Base-by-base conservation (phyloP, 2,113 vertebrate genomes). In the Harpagus bidentatus region DNA sequence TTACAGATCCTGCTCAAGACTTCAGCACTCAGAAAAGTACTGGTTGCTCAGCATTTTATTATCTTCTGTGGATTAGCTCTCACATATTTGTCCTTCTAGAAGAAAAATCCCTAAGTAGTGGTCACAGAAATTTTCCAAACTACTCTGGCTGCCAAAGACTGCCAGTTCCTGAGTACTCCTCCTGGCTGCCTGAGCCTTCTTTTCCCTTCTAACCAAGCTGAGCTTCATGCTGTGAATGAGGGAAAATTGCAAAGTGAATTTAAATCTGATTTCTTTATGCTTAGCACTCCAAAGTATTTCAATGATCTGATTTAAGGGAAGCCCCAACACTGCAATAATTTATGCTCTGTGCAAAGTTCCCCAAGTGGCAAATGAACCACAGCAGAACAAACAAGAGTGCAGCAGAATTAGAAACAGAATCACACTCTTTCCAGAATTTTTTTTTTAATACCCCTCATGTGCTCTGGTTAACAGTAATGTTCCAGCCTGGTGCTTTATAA, bases 151-250 rank as follows among this genome's bases (percentile, higher is more conserved):
- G 48, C 17, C 58, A 70, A 87, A 81, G 9, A 20, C 55, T n/a
- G 31, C 11, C 22, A n/a, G 45, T 13, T 28, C 16, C 63, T 0
- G 0, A 52, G 25, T 19, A 32, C 16, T 53, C 23, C 23, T 85
- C 23, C 73, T 55, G 17, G 23, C 28, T 86, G 23, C 7, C 62
- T 61, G 34, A 34, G 19, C 19, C 40, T 53, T 26, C 9, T 56
- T 69, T 29, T 65, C 12, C 16, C 16, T 67, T 50, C n/a, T 82
- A 71, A 62, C 7, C 23, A 71, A 50, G 29, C 10, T 26, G 26
- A 74, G 7, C 25, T 45, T 77, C 29, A 56, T 7, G 6, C 16
- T 72, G 18, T n/a, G 55, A 74, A 74, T 29, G 13, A 78, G 9
- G 12, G 56, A 67, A 81, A 76, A 36, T 16, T 59, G 26, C 21